phyloP scores from a whole-genome alignment of 2,888 invertebrate species.

The Cryptocheilus praepositus region DNA sequence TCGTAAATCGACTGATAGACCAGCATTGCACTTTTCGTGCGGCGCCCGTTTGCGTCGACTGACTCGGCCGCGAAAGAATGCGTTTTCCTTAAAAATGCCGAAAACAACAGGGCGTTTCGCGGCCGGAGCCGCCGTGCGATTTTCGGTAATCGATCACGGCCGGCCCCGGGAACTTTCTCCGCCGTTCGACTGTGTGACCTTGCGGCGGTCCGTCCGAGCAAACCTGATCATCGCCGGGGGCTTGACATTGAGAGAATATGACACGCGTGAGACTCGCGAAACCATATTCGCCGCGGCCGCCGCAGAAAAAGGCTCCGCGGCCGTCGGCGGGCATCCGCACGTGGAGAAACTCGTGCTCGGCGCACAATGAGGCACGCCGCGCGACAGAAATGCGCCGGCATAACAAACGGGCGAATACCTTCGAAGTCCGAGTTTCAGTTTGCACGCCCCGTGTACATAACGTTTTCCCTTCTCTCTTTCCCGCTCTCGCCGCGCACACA shows the following conservation, averaged over 20 bases:
- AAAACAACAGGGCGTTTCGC: no score
- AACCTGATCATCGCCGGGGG: background rate
- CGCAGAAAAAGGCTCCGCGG: background rate
- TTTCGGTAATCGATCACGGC: slow-evolving; percentile 34
- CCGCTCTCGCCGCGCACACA: background rate
- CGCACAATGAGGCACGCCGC: slow-evolving; percentile 4
- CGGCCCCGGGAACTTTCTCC: no score
- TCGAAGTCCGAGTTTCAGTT: slow-evolving; percentile 31
- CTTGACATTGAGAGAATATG: slow-evolving; percentile 1
- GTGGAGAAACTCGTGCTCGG: slow-evolving; percentile 5
- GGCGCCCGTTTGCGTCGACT: no score
- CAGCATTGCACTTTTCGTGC: no score
- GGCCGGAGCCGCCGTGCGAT: no score
- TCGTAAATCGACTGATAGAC: no score
- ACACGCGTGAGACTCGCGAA: no score
- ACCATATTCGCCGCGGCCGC: slow-evolving; percentile 1
- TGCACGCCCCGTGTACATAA: slow-evolving; percentile 30
- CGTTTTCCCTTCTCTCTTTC: slow-evolving; percentile 15
- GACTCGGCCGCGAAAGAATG: no score
- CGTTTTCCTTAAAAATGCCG: no score
- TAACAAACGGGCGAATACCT: slow-evolving; percentile 43
- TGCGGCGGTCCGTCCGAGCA: no score
- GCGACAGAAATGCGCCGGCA: slow-evolving; percentile 35
- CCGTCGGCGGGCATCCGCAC: background rate
- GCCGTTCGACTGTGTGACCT: no score